phyloP scores from a whole-genome alignment of 2,888 invertebrate genomes.

The Harmothoe impar region DNA sequence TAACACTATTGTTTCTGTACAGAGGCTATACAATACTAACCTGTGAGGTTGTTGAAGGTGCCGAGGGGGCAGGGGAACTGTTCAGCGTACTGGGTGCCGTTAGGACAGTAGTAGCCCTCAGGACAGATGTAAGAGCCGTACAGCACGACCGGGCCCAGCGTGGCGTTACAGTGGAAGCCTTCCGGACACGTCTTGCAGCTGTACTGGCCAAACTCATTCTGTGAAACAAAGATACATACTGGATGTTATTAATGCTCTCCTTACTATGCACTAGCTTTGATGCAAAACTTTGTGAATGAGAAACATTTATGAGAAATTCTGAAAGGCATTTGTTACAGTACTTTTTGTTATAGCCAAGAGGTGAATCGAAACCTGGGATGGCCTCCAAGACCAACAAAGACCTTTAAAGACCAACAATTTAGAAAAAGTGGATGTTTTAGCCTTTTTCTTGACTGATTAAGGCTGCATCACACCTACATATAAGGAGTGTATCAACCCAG shows the following conservation, averaged over 20 bases:
- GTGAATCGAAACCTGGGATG: no score
- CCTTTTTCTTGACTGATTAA: no score
- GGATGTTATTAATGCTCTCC: not conserved
- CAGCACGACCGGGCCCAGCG: slow-evolving; percentile 77
- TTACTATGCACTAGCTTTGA: no score
- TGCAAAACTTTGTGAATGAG: no score
- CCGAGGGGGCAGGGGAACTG: slow-evolving; percentile 80
- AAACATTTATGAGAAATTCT: no score
- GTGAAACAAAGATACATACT: not conserved
- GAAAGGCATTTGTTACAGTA: no score
- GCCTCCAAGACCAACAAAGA: no score
- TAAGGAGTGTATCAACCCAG: no score
- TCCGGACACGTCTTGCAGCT: slow-evolving; percentile 77
- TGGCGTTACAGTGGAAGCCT: slow-evolving; percentile 81
- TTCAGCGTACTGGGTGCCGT: slow-evolving; percentile 77
- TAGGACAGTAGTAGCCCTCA: slow-evolving; percentile 81
- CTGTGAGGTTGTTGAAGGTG: slow-evolving; percentile 81
- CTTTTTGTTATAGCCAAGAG: no score
- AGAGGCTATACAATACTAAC: slow-evolving; percentile 69
- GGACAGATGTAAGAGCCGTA: slow-evolving; percentile 78
- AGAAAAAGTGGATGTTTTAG: no score
- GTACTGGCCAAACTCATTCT: slow-evolving; percentile 71
- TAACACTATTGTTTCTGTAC: not conserved
- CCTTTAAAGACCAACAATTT: no score
- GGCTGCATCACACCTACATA: no score